Percentiles rank a stretch among this genome's conserved stretches.
Evolutionary conservation across 2,888 invertebrate species (phyloP).

Genomic region (Metellina segmentata): DNA sequence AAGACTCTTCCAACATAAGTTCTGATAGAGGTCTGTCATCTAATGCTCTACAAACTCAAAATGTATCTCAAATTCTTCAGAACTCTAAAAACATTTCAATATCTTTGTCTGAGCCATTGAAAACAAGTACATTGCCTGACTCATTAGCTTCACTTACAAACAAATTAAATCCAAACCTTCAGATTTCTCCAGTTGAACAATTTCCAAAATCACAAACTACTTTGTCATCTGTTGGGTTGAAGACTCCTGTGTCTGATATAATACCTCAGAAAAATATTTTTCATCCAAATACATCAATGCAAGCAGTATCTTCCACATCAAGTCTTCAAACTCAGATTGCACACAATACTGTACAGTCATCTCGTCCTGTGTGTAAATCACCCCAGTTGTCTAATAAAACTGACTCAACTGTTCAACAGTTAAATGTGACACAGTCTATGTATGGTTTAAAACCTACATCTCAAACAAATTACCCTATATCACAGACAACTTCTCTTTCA

Average conservation of each 20-base stretch:
- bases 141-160: conserved; percentile 58
- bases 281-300: conserved; percentile 20
- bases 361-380: conserved; percentile 41
- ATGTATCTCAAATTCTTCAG: conserved; percentile 51
- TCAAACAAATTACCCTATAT: conserved; percentile 44
- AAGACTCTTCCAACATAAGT: conserved; percentile 29
- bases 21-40: conserved; percentile 35
- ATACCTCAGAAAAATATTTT: conserved; percentile 55
- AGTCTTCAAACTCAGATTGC: conserved; percentile 42
- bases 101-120: conserved; percentile 53
- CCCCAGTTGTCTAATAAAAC: conserved; percentile 53
- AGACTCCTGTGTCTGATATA: conserved; percentile 12
- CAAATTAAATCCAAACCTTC: conserved; percentile 64
- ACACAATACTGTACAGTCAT: conserved; percentile 42
- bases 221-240: neutral
- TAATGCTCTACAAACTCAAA: conserved; percentile 26
- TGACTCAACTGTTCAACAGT: conserved; percentile 48
- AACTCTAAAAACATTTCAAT: conserved; percentile 64
- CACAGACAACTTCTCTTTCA: conserved; percentile 32
- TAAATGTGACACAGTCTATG: conserved; percentile 35
- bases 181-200: conserved; percentile 60
- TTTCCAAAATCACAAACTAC: neutral
- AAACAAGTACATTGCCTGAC: conserved; percentile 49
- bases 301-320: conserved; percentile 45
- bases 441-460: conserved; percentile 40